Evolutionary conservation across 1,140 invertebrate species (phyloP).

Genomic region (Heliothis subflexa): DNA sequence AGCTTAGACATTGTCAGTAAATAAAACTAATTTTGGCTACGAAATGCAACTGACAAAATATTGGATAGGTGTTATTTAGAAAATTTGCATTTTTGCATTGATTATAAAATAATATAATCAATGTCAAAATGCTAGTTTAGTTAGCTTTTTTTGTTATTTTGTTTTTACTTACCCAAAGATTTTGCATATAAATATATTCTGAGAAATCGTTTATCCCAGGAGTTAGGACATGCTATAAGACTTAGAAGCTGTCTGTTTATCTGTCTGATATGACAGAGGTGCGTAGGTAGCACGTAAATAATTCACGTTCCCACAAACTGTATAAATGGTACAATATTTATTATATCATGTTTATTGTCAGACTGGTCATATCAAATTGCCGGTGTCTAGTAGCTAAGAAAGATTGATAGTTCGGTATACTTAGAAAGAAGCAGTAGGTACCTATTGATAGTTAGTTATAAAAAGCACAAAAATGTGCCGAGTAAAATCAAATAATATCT

Average conservation of each 20-base stretch:
- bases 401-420: too few relatives aligned
- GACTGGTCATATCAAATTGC: neutral
- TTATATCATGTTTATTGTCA: neutral
- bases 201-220: neutral
- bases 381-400: neutral
- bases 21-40: neutral
- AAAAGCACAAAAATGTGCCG: too few relatives aligned
- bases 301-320: slow-evolving; percentile 23
- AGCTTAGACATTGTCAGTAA: neutral
- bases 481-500: too few relatives aligned
- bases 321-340: slow-evolving; percentile 13
- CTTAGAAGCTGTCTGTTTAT: slow-evolving; percentile 2
- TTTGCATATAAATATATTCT: neutral
- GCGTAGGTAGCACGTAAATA: slow-evolving; percentile 25
- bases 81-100: too few relatives aligned
- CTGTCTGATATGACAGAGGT: slow-evolving; percentile 21
- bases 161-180: too few relatives aligned
- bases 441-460: too few relatives aligned
- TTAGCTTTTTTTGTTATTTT: too few relatives aligned
- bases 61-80: too few relatives aligned
- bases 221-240: neutral
- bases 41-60: too few relatives aligned
- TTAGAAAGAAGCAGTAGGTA: too few relatives aligned
- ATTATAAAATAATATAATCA: too few relatives aligned
- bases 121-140: too few relatives aligned